These are phyloP conservation scores for Indicator maculatus DNA, from an alignment of 2,113 vertebrate species.

Conservation along the genomic window DNA sequence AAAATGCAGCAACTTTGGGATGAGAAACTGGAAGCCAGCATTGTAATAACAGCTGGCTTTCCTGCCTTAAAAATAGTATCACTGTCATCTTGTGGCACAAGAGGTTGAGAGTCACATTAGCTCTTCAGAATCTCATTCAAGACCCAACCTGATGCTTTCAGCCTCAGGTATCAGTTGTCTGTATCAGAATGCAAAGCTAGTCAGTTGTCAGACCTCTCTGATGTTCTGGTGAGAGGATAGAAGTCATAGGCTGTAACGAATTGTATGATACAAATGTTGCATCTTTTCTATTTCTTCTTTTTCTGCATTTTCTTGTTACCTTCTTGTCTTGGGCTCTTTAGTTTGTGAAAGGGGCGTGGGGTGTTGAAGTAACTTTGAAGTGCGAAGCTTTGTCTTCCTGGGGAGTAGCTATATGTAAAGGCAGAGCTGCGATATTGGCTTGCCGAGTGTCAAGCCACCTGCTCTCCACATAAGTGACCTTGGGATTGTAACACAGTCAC, in stretches of 20 bases:
- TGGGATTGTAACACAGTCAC: background rate
- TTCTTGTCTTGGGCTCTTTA: background rate
- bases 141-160: background rate
- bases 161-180: background rate
- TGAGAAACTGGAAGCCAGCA: background rate
- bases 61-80: background rate
- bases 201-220: background rate
- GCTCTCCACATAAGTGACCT: slow-evolving; percentile 6
- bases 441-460: background rate
- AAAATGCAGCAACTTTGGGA: background rate
- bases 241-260: background rate
- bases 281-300: background rate
- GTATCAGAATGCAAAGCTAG: background rate
- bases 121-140: background rate
- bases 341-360: background rate
- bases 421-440: background rate
- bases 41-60: background rate
- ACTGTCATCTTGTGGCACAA: background rate
- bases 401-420: background rate
- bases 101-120: background rate
- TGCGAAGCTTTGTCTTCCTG: background rate
- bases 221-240: background rate
- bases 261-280: background rate
- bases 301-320: background rate
- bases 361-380: background rate